Percentiles rank a stretch among this genome's conserved stretches.
Evolutionary conservation across 1,140 invertebrate species (phyloP).

Genomic region (Adelges cooleyi): DNA sequence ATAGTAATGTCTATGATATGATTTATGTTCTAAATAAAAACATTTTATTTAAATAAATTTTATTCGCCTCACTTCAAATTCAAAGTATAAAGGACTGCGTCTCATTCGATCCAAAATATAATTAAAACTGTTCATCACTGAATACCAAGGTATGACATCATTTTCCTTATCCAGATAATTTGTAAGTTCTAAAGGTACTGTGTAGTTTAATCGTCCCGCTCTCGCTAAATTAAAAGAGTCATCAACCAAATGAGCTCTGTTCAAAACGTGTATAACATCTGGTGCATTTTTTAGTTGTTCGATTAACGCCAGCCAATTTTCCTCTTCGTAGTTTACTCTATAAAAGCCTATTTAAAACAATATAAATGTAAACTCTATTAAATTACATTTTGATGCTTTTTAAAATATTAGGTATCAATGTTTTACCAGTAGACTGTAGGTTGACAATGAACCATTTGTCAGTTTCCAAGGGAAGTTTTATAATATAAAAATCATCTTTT

Average conservation of each 20-base stretch:
- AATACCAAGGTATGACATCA: slow-evolving; percentile 54
- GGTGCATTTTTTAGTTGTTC: slow-evolving; percentile 42
- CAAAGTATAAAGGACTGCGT: background rate
- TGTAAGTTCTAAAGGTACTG: background rate
- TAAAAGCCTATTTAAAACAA: slow-evolving; percentile 54
- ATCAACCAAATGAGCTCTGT: slow-evolving; percentile 67
- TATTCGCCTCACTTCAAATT: background rate
- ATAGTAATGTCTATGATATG: no score
- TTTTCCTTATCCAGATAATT: slow-evolving; percentile 45
- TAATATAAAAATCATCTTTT: background rate
- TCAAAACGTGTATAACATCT: slow-evolving; percentile 43
- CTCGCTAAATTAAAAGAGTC: slow-evolving; percentile 67
- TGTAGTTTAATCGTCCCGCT: slow-evolving; percentile 34
- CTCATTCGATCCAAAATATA: background rate
- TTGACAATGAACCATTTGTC: slow-evolving; percentile 58
- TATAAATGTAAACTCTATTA: no score
- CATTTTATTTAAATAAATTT: no score
- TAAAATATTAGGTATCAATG: no score
- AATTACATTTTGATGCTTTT: no score
- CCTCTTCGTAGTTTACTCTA: slow-evolving; percentile 59
- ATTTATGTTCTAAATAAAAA: no score
- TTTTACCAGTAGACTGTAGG: slow-evolving; percentile 49
- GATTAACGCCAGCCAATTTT: slow-evolving; percentile 53
- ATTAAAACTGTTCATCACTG: background rate
- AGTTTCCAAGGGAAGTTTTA: slow-evolving; percentile 33